phyloP scores from a whole-genome alignment of 2,113 vertebrate genomes.

The Xenopus laevis region DNA sequence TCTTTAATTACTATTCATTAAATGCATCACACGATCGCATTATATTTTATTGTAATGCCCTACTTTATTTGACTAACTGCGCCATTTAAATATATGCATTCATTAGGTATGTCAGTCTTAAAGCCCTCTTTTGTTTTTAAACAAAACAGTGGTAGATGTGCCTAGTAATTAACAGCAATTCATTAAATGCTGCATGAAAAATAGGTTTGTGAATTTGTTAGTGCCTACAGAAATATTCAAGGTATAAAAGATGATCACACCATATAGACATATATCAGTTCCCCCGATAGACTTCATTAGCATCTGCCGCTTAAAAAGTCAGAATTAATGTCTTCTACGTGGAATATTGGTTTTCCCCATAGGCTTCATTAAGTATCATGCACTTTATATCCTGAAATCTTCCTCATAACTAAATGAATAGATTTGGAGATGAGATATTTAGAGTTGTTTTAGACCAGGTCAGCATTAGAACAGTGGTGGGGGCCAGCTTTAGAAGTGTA shows the following conservation, averaged over 20 bases:
- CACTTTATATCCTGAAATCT: not conserved
- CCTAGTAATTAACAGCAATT: not conserved
- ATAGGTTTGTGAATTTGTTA: not conserved
- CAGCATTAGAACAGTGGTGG: too few species aligned
- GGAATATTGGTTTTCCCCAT: not conserved
- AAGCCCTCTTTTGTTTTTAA: not conserved
- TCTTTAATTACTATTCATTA: constrained; percentile 2
- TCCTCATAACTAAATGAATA: not conserved
- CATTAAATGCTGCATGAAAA: not conserved
- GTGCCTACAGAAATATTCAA: not conserved
- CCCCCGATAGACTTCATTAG: not conserved
- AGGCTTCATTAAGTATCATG: not conserved
- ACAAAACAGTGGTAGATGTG: not conserved
- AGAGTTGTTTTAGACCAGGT: too few species aligned
- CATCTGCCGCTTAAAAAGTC: not conserved
- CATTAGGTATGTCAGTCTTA: not conserved
- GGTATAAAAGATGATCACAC: not conserved
- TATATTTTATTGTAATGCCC: not conserved
- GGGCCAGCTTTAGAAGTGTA: too few species aligned
- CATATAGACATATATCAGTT: not conserved
- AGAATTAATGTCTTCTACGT: constrained; percentile 1
- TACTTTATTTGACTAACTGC: not conserved
- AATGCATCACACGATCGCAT: not conserved
- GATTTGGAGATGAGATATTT: not conserved
- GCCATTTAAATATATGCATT: not conserved